These are phyloP conservation scores for Drosophila navojoa DNA, from an alignment of 1,140 invertebrate genomes.

Conservation along the genomic window DNA sequence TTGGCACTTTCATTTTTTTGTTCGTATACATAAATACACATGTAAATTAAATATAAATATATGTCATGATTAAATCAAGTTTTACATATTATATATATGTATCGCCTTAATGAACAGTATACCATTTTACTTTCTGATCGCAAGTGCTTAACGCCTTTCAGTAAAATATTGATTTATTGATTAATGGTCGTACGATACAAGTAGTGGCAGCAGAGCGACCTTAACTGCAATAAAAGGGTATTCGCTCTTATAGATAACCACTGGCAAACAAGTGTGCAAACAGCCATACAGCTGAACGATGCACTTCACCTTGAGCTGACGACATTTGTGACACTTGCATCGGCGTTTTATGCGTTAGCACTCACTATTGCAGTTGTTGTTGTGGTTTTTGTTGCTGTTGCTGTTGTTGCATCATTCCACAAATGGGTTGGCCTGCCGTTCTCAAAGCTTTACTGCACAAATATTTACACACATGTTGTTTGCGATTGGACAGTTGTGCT, in stretches of 20 bases:
- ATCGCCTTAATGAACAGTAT: background rate
- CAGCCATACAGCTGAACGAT: conserved; percentile 16
- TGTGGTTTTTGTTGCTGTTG: background rate
- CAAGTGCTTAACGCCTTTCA: background rate
- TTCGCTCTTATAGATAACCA: conserved; percentile 30
- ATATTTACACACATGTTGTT: conserved; percentile 42
- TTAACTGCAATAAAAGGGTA: conserved; percentile 40
- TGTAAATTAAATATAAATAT: background rate
- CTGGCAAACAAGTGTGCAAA: conserved; percentile 24
- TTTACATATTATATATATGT: background rate
- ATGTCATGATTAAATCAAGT: background rate
- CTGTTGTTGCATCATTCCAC: conserved; percentile 9
- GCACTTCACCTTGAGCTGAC: conserved; percentile 57
- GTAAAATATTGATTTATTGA: conserved; percentile 46
- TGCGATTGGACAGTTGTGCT: conserved; percentile 32
- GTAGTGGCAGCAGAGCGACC: conserved; percentile 25
- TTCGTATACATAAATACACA: background rate
- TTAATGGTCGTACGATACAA: conserved; percentile 4
- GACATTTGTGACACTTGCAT: conserved; percentile 58
- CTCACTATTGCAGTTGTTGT: conserved; percentile 8
- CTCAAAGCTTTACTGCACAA: conserved; percentile 25
- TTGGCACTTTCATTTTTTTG: conserved; percentile 1
- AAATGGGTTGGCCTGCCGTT: conserved; percentile 19
- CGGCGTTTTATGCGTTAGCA: conserved; percentile 26
- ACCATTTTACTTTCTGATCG: conserved; percentile 1